A percentile compares a stretch with the other conserved stretches of the same genome.
Evolutionary conservation across 2,797 vertebrate genomes (phyloP).

Genomic region (Sebastiscus albofasciatus): DNA sequence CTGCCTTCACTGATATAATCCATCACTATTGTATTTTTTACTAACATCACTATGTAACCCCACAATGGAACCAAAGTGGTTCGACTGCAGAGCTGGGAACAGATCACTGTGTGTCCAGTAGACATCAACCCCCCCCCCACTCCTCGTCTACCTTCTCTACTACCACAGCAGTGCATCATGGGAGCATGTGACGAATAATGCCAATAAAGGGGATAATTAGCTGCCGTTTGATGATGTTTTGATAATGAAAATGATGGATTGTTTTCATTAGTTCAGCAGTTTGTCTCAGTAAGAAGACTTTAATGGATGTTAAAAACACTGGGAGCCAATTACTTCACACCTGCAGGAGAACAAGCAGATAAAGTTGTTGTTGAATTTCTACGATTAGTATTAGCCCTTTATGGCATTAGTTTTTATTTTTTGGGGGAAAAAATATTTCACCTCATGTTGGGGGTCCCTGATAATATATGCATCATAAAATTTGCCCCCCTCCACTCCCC

Average conservation of each 20-base stretch:
- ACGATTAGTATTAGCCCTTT: background rate
- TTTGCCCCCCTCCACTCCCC: no score
- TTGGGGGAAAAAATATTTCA: no score
- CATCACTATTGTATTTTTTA: conserved; percentile 14
- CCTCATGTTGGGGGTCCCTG: no score
- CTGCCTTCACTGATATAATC: conserved; percentile 35
- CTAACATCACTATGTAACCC: conserved; percentile 6
- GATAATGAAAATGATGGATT: conserved; percentile 31
- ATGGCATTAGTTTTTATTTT: no score
- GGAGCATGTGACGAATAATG: background rate
- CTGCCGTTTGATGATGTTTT: conserved; percentile 7
- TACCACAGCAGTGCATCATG: background rate
- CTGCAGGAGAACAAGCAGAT: background rate
- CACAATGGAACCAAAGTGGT: background rate
- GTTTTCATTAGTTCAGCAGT: conserved; percentile 11
- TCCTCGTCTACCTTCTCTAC: background rate
- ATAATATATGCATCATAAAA: no score
- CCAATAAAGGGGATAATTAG: conserved; percentile 7
- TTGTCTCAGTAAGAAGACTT: background rate
- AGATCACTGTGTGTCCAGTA: conserved; percentile 14
- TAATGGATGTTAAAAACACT: conserved; percentile 28
- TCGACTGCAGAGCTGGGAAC: background rate
- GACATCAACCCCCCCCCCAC: background rate
- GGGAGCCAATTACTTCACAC: conserved; percentile 9
- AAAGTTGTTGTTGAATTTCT: background rate